A percentile compares a stretch with the other conserved stretches of the same genome.
Conservation (phyloP, 2,797 vertebrate genomes). For the Varecia variegata region DNA sequence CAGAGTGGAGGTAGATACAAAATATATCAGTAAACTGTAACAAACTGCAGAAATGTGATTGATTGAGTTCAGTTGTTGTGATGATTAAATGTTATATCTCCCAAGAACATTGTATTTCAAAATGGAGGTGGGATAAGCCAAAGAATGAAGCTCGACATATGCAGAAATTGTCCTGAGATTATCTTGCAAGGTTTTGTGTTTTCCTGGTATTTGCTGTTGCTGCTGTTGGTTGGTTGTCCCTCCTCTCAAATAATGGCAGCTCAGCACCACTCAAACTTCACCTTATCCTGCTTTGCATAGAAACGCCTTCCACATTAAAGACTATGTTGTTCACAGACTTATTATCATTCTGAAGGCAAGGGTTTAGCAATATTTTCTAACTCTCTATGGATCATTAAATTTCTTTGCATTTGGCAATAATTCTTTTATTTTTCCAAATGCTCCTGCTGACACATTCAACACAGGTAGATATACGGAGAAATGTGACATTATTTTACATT, state of each 20-base stretch:
- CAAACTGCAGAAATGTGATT: not conserved
- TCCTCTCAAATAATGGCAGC: not conserved
- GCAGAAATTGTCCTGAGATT: not conserved
- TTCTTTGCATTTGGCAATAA: not conserved
- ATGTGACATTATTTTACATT: not conserved
- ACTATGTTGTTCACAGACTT: not conserved
- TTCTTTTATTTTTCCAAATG: conserved; percentile 23
- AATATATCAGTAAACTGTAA: not conserved
- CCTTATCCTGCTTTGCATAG: not conserved
- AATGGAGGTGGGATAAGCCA: not conserved
- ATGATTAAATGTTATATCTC: not conserved
- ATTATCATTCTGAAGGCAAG: not conserved
- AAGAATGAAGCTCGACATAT: not conserved
- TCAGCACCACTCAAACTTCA: not conserved
- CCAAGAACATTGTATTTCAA: not conserved
- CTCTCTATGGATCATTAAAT: not conserved
- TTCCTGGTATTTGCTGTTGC: not conserved
- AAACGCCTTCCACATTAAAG: not conserved
- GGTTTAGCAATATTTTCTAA: not conserved
- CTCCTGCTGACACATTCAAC: not conserved
- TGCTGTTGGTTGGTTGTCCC: not conserved
- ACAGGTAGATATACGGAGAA: not conserved
- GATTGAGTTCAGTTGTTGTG: not conserved
- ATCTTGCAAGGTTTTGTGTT: not conserved
- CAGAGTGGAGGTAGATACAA: not conserved